Evolutionary conservation across 2,888 invertebrate genomes (phyloP), one percentile per base, ranked within the genome.

Genomic region (Acholoe squamosa): DNA sequence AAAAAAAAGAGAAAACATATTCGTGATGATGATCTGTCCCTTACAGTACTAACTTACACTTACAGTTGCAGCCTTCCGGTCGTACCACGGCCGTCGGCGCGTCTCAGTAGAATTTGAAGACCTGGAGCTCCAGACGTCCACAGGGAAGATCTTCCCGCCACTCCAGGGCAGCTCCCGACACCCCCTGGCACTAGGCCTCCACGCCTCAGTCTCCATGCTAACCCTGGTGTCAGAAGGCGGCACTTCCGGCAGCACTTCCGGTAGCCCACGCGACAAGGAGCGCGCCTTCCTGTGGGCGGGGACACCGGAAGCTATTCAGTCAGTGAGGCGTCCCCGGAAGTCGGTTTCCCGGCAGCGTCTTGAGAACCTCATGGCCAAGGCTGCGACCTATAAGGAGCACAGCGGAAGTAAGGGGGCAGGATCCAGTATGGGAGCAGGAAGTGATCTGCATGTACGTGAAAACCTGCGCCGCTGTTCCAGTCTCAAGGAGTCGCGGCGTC

Each of bases 251-350:
- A 25, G 14, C 52, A 43, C 43, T 33, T 16, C 12, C n/a, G 28
- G 31, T 19, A 89, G 67, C n/a, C 89, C 52, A 14, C 28, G 34
- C 0, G 89, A 89, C 33, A 89, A 89, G 31, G 61, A n/a, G 25
- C 33, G 22, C 0, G 33, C 33, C 25, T 22, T n/a, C 33, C 16
- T 22, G 25, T 89, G 89, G 89, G 89, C 89, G 3, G 89, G 89
- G 16, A 33, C 31, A 12, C 89, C 89, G n/a, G 89, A 89, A 67
- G 89, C 89, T 61, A 89, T 89, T 22, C 89, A 89, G n/a, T 89
- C 89, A 0, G 67, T 89, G 56, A 28, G 89, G 22, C 28, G 89
- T 14, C 67, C 89, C 14, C 28, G 89, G 67, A 56, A 67, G 67
- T 33, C 89, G 0, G 61, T 89, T 0, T 28, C 89, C 12, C 28